phyloP scores from a whole-genome alignment of 1,140 invertebrate species.

The Zaprionus taronus region DNA sequence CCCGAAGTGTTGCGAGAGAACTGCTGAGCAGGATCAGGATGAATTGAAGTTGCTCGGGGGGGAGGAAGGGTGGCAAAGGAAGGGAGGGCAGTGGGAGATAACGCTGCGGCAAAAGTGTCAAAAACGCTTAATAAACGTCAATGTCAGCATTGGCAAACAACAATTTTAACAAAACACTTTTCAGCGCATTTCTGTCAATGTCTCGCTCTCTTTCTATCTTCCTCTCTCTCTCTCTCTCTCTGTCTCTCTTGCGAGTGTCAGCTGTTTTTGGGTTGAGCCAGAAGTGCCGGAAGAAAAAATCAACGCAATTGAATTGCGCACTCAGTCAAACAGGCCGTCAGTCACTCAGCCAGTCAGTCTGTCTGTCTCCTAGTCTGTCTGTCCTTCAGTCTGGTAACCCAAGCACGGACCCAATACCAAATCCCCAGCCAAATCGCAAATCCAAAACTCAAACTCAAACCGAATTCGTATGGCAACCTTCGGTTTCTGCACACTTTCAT shows the following conservation, averaged over 20 bases:
- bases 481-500: slow-evolving; percentile 70
- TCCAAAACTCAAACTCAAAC: slow-evolving; percentile 43
- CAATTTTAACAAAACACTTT: slow-evolving; percentile 77
- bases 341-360: background rate
- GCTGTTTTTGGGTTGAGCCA: slow-evolving; percentile 37
- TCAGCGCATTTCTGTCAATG: slow-evolving; percentile 39
- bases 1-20: slow-evolving; percentile 32
- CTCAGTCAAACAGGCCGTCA: slow-evolving; percentile 47
- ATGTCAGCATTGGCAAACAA: slow-evolving; percentile 78
- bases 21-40: background rate
- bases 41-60: background rate
- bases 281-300: slow-evolving; percentile 32
- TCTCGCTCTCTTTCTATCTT: background rate
- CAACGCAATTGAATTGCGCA: slow-evolving; percentile 81
- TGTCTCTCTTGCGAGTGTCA: slow-evolving; percentile 6
- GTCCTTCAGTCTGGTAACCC: slow-evolving; percentile 38
- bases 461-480: slow-evolving; percentile 51
- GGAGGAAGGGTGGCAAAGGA: background rate
- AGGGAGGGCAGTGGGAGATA: slow-evolving; percentile 53
- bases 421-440: slow-evolving; percentile 48
- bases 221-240: background rate
- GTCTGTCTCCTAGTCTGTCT: slow-evolving; percentile 11
- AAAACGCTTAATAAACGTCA: slow-evolving; percentile 83
- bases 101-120: slow-evolving; percentile 74
- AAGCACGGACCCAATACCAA: slow-evolving; percentile 50